Evolutionary conservation across 2,797 vertebrate species (phyloP).

Genomic region (Hephaestus fuliginosus): DNA sequence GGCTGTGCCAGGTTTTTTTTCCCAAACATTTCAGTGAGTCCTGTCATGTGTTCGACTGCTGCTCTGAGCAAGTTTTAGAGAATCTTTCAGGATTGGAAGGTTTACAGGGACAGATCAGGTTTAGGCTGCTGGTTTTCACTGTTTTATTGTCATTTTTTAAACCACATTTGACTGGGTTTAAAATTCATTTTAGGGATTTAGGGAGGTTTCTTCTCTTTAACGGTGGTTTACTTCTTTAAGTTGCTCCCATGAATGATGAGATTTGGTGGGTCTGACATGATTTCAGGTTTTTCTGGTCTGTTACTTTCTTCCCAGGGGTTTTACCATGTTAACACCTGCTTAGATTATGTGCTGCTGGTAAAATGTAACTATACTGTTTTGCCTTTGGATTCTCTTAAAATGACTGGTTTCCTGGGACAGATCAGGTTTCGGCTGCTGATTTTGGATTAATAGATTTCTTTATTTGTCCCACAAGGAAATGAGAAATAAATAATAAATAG

Average conservation of each 20-base stretch:
- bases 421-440: background rate
- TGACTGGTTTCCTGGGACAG: rapidly evolving
- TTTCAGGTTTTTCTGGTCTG: background rate
- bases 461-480: background rate
- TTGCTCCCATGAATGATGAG: background rate
- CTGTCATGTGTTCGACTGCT: background rate
- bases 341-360: background rate
- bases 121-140: background rate
- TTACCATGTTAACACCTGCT: background rate
- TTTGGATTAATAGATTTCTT: background rate
- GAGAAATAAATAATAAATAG: no score
- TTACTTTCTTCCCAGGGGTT: no score
- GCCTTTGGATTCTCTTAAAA: background rate
- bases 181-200: background rate
- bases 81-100: background rate
- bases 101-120: background rate
- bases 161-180: background rate
- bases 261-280: background rate
- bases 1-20: background rate
- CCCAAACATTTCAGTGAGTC: background rate
- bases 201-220: background rate
- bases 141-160: background rate
- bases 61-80: constrained; percentile 1
- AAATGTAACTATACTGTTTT: background rate
- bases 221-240: background rate